Conservation (phyloP, 2,888 invertebrate species). For the Augochlorella aurata region DNA sequence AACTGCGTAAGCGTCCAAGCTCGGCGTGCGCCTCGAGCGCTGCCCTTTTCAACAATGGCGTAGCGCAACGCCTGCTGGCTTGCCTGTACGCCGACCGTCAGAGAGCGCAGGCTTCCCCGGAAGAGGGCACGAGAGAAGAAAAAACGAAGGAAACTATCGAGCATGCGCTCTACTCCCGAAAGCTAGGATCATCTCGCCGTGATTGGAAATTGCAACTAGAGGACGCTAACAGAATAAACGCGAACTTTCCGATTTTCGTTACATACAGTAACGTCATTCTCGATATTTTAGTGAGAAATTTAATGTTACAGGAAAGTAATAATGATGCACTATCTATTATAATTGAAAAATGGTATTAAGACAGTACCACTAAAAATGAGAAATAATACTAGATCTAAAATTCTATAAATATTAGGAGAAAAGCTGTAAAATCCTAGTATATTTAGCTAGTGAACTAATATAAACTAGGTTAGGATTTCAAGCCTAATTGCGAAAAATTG, state of each 20-base stretch:
- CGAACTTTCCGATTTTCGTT: not conserved
- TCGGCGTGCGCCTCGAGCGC: conserved; percentile 77
- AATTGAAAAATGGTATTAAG: not conserved
- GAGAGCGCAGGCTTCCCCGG: conserved; percentile 68
- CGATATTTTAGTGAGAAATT: not conserved
- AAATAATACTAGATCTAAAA: not conserved
- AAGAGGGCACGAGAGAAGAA: conserved; percentile 62
- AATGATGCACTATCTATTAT: not conserved
- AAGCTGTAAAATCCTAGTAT: not conserved
- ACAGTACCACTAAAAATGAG: not conserved
- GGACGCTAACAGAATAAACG: conserved; percentile 40
- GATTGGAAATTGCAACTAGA: conserved; percentile 57
- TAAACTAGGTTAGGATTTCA: not conserved
- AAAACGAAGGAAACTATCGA: conserved; percentile 66
- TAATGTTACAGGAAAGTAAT: not conserved
- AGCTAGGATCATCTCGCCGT: conserved; percentile 34
- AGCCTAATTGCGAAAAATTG: not conserved
- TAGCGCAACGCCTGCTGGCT: conserved; percentile 70
- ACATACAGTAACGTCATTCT: not conserved
- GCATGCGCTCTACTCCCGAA: conserved; percentile 63
- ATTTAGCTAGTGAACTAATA: not conserved
- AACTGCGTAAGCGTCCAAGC: conserved; percentile 70
- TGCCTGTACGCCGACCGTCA: conserved; percentile 58
- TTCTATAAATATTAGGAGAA: not conserved
- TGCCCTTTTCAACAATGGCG: conserved; percentile 80